Evolutionary conservation across 2,797 vertebrate species (phyloP).

Genomic region (Galaxias olidus): DNA sequence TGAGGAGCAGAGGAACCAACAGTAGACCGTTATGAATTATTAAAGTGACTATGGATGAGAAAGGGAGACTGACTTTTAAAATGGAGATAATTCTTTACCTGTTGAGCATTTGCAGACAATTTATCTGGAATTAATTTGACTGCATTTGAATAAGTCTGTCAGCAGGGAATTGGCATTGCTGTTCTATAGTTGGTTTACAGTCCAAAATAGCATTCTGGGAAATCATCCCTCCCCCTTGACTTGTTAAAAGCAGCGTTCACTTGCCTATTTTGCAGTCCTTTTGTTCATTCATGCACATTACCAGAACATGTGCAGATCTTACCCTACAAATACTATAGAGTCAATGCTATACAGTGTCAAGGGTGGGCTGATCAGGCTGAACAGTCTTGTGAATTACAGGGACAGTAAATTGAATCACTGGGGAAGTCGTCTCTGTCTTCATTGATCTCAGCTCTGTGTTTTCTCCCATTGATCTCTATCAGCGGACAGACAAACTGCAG

Average conservation of each 20-base stretch:
- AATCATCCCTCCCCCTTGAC: conserved; percentile 31
- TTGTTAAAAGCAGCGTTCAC: conserved; percentile 22
- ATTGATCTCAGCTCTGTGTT: conserved; percentile 52
- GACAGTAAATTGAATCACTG: conserved; percentile 70
- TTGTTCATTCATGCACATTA: conserved; percentile 9
- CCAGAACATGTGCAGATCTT: conserved; percentile 14
- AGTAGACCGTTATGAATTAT: conserved; percentile 69
- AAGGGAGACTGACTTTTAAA: conserved; percentile 51
- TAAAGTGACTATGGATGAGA: conserved; percentile 60
- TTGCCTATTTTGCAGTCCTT: conserved; percentile 13
- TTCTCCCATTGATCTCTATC: conserved; percentile 69
- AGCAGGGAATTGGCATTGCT: no score
- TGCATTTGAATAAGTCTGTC: no score
- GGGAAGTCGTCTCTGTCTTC: conserved; percentile 66
- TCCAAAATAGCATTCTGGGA: no score
- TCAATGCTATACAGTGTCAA: conserved; percentile 23
- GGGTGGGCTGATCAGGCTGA: conserved; percentile 25
- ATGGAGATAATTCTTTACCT: conserved; percentile 11
- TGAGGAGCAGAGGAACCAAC: conserved; percentile 46
- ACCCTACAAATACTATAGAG: conserved; percentile 11
- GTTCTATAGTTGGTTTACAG: no score
- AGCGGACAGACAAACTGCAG: conserved; percentile 38
- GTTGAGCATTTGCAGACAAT: no score
- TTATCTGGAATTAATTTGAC: no score
- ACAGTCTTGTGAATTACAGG: conserved; percentile 57